phyloP scores from a whole-genome alignment of 2,888 invertebrate genomes.

The Diloba caeruleocephala region DNA sequence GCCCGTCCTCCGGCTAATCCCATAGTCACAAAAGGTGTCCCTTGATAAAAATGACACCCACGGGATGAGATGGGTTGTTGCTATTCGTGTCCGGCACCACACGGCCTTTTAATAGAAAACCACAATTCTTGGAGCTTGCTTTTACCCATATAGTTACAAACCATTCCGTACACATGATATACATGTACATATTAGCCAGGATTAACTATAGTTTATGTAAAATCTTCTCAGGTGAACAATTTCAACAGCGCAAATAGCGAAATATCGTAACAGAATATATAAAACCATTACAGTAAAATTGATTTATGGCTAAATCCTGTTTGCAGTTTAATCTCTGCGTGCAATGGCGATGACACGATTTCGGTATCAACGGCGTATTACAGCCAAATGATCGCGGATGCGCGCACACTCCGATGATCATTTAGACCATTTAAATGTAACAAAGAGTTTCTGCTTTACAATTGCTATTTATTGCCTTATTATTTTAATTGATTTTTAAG shows the following conservation, averaged over 20 bases:
- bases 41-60: too few species aligned
- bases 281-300: constrained; percentile 63
- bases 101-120: too few species aligned
- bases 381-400: constrained; percentile 65
- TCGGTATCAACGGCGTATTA: constrained; percentile 78
- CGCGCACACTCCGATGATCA: constrained; percentile 26
- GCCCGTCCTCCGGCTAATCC: too few species aligned
- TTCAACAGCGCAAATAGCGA: constrained; percentile 42
- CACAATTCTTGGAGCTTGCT: too few species aligned
- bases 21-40: too few species aligned
- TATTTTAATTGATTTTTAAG: too few species aligned
- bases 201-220: constrained; percentile 2
- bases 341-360: constrained; percentile 77
- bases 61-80: too few species aligned
- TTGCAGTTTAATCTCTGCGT: constrained; percentile 81
- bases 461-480: constrained; percentile 8
- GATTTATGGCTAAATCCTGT: constrained; percentile 82
- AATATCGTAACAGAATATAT: constrained; percentile 70
- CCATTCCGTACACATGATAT: neutral
- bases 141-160: too few species aligned
- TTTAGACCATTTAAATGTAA: constrained; percentile 36
- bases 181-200: neutral
- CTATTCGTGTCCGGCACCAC: too few species aligned
- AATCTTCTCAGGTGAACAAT: neutral
- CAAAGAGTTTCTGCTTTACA: constrained; percentile 10